phyloP scores from a whole-genome alignment of 2,113 vertebrate species.

The Alces alces region DNA sequence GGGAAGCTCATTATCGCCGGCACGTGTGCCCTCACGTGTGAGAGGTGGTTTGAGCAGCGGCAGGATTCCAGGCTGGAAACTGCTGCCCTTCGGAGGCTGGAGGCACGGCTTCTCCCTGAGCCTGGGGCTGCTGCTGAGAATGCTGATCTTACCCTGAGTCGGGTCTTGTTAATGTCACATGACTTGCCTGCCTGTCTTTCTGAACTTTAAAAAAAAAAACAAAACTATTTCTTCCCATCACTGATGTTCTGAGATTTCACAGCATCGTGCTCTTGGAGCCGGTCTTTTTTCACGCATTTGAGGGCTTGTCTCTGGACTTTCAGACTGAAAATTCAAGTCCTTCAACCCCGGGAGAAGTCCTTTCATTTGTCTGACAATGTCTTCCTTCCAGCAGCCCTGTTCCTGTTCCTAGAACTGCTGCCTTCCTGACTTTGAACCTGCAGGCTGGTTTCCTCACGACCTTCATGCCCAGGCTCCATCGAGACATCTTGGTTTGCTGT shows the following conservation, averaged over 20 bases:
- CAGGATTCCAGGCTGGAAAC: background rate
- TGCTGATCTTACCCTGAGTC: rapidly evolving
- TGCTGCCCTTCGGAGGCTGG: background rate
- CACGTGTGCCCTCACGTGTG: rapidly evolving
- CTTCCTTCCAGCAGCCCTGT: background rate
- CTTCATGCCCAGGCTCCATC: too few relatives aligned
- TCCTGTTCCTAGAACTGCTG: background rate
- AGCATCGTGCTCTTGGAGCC: too few relatives aligned
- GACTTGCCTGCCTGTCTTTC: background rate
- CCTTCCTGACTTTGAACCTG: rapidly evolving
- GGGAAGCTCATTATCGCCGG: background rate
- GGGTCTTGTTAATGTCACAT: background rate
- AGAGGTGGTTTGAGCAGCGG: rapidly evolving
- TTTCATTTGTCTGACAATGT: rapidly evolving
- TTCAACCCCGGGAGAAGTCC: background rate
- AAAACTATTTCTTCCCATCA: background rate
- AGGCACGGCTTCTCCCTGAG: rapidly evolving
- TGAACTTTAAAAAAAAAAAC: background rate
- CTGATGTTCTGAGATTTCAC: background rate
- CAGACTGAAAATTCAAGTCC: too few relatives aligned
- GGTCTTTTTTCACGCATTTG: too few relatives aligned
- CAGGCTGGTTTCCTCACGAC: background rate
- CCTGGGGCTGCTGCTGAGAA: rapidly evolving
- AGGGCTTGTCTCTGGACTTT: background rate
- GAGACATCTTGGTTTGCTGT: background rate